phyloP scores from a whole-genome alignment of 2,797 vertebrate species.

The Oreortyx pictus region DNA sequence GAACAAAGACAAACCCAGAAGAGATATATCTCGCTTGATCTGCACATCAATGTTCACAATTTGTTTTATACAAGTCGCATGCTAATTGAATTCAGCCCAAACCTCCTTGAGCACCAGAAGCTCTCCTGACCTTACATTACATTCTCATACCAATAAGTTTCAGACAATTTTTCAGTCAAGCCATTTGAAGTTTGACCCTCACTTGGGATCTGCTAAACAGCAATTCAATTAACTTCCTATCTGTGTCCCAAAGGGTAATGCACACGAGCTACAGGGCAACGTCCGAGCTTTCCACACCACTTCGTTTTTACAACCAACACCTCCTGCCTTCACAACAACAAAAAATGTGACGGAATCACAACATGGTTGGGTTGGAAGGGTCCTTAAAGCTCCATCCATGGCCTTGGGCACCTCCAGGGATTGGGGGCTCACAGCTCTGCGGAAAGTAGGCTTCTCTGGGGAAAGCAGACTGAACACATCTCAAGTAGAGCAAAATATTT shows the following conservation, averaged over 20 bases:
- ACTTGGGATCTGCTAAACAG: neutral
- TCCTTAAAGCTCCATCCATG: neutral
- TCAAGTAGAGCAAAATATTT: neutral
- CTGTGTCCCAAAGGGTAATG: neutral
- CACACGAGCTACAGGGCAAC: neutral
- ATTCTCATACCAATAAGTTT: constrained; percentile 20
- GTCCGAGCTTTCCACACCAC: neutral
- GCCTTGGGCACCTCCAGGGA: neutral
- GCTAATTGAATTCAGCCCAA: constrained; percentile 33
- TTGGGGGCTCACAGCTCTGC: neutral
- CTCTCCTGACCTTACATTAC: constrained; percentile 35
- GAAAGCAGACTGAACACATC: neutral
- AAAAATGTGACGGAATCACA: neutral
- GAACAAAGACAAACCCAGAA: neutral
- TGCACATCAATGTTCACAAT: constrained; percentile 7
- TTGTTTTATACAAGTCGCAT: constrained; percentile 15
- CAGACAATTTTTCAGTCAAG: constrained; percentile 14
- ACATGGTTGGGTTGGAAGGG: neutral
- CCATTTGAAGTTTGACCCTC: constrained; percentile 22
- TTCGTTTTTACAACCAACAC: neutral
- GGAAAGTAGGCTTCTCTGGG: neutral
- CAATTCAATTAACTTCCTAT: constrained; percentile 53
- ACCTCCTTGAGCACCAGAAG: constrained; percentile 18
- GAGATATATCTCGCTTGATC: neutral
- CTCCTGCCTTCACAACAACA: neutral